phyloP scores from a whole-genome alignment of 2,113 vertebrate species.

The Alligator sinensis region DNA sequence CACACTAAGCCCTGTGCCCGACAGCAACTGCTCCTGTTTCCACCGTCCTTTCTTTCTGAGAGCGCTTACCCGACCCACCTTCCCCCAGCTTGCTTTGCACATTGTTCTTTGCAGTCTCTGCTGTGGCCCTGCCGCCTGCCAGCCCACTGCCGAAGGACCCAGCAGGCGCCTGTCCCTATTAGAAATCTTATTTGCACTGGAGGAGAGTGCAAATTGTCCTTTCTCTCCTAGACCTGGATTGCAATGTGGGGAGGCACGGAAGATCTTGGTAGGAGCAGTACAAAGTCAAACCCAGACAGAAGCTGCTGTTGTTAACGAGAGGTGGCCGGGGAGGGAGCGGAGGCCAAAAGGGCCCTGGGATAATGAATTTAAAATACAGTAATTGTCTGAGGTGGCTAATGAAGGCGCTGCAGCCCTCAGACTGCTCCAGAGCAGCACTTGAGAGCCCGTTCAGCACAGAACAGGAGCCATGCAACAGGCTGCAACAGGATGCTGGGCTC shows the following conservation, averaged over 20 bases:
- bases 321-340: not conserved
- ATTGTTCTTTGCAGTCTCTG: not conserved
- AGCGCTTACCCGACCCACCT: not conserved
- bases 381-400: not conserved
- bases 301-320: constrained; percentile 22
- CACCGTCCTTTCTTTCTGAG: not conserved
- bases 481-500: not conserved
- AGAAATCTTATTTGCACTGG: constrained; percentile 76
- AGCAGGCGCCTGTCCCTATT: constrained; percentile 55
- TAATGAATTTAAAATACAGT: not conserved
- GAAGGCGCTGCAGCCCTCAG: not conserved
- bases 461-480: not conserved
- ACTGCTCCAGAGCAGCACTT: not conserved
- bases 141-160: constrained; percentile 14
- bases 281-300: not conserved
- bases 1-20: not conserved
- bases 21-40: not conserved
- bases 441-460: not conserved
- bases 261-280: not conserved
- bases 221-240: not conserved
- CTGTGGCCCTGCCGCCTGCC: not conserved
- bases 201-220: constrained; percentile 70
- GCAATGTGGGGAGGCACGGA: not conserved
- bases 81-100: not conserved
- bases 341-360: not conserved